Base-by-base conservation (phyloP, 2,797 vertebrate species). In the Capromys pilorides region DNA sequence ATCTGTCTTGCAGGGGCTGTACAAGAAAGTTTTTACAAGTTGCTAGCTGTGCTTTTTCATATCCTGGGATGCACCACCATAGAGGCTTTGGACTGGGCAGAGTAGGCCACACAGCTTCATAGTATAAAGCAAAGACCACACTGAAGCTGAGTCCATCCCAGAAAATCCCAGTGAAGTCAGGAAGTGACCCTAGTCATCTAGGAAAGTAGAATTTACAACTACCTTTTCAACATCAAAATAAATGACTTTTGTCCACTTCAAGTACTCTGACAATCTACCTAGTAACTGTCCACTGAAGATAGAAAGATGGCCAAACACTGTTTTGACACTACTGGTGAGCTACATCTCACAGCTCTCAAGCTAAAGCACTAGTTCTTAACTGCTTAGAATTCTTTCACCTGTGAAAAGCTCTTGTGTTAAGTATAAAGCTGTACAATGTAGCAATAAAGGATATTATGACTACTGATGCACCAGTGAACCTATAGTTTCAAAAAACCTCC, bases 401-500 rank as follows among this genome's bases (percentile, higher is more conserved):
- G 14, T 61, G 59, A 73, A 91, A 78, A 94, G 22, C 62, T 90
- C n/a, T 41, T 0, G 1, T 24, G 24, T 22, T 24, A 86, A 22
- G 3, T 45, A 82, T 1, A 31, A 64, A 33, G 19, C 0, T 51
- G 19, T 61, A 71, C 2, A 59, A 11, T 41, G 2, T 5, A 79
- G 26, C 33, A 79, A 59, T 57, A 26, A 59, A 61, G 13, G 54
- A 14, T 2, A 67, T 45, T 0, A n/a, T 36, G 75, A 71, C 18
- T 5, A 12, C 62, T 26, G 3, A 77, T 26, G 77, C 2, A 16
- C 28, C 26, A 19, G 21, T 45, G 36, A 39, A 67, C 84, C 13
- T 86, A 0, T 24, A 54, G 73, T 95, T 92, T 86, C 57, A 93
- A 87, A 95, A 91, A 64, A 39, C 22, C 41, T 54, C n/a, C n/a